Base-by-base conservation (phyloP, 2,888 invertebrate genomes). In the Charanyca ferruginea region DNA sequence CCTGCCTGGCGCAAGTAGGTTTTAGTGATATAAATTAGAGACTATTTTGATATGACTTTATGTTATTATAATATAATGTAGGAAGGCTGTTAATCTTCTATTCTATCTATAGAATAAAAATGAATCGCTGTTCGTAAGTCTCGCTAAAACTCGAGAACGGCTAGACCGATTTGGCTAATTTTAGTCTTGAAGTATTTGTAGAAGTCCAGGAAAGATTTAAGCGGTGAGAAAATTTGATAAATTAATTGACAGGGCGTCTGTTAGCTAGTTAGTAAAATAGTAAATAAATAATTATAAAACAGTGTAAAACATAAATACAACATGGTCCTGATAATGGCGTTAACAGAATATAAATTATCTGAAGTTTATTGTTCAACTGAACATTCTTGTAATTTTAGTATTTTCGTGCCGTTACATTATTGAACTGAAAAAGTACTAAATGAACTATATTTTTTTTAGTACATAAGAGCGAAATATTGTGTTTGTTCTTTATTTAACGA, bases 321-420 rank as follows among this genome's bases (percentile, higher is more conserved):
- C 11, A 8, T 11, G 11, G 16, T 41, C 7, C 2, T 22, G 2
- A 11, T 18, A 22, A n/a, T 8, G 23, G 16, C 4, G 22, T 23
- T 4, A 18, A 28, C 11, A 22, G 9, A 54, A n/a, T 20, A 28
- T 32, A 67, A 57, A 41, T 20, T 3, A 42, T 1, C 23, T 13
- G 6, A 55, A 41, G 13, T 68, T 35, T 5, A 47, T 67, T 53
- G 35, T 63, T 48, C 4, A 64, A 32, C 32, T 65, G 32, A 65
- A 65, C 42, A 42, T 25, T 66, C 52, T 8, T n/a, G 23, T 66
- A 13, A 25, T 13, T 32, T 18, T 16, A 41, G 16, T 41, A 41
- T 49, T 16, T 9, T 9, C 1, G 28, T 18, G 22, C 4, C 16
- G 59, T 8, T n/a, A 58, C 13, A 25, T 16, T 32, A 32, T 32